These are phyloP conservation scores for Xiphias gladius DNA, from an alignment of 2,113 vertebrate species.

Conservation along the genomic window DNA sequence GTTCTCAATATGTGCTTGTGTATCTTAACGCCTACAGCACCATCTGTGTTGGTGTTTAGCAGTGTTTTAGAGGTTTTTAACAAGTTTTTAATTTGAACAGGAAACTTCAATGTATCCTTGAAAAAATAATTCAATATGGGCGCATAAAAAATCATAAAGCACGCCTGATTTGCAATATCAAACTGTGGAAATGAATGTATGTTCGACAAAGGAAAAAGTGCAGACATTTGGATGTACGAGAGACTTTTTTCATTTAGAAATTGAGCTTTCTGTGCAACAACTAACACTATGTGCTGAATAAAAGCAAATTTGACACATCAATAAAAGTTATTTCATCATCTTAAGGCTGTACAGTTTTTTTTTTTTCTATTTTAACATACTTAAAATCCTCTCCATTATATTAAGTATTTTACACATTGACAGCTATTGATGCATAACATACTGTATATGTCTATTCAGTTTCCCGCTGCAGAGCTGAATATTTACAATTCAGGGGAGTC, in stretches of 20 bases:
- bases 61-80: constrained; percentile 33
- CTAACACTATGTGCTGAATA: background rate
- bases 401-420: constrained; percentile 30
- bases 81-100: constrained; percentile 42
- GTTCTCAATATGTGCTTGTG: constrained; percentile 59
- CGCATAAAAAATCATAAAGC: background rate
- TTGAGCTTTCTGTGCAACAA: background rate
- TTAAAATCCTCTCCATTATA: constrained; percentile 8
- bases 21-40: constrained; percentile 40
- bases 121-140: background rate
- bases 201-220: background rate
- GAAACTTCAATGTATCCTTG: constrained; percentile 3
- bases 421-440: constrained; percentile 47
- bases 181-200: background rate
- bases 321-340: background rate
- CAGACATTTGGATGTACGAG: background rate
- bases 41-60: constrained; percentile 35
- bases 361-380: constrained; percentile 1
- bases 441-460: constrained; percentile 4
- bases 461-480: constrained; percentile 7
- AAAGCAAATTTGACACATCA: background rate
- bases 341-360: background rate
- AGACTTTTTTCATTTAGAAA: background rate
- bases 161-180: background rate
- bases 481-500: constrained; percentile 34